These are phyloP conservation scores for Hemibates koningsi DNA, from an alignment of 2,113 vertebrate species.

Conservation along the genomic window DNA sequence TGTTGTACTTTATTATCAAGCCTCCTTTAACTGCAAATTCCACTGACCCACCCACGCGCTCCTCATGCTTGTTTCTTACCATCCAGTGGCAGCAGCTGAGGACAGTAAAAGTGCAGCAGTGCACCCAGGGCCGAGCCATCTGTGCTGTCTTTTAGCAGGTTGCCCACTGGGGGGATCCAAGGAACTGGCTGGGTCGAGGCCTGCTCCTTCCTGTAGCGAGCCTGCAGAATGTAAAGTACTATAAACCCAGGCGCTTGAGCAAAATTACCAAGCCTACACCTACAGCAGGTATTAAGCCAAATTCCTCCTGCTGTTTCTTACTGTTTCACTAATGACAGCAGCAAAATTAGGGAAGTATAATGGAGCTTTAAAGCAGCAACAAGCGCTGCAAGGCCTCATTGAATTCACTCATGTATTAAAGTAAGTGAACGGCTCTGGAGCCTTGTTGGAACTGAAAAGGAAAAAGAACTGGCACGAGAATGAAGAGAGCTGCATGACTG, in stretches of 20 bases:
- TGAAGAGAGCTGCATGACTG: neutral
- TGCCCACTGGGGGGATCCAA: slow-evolving; percentile 91
- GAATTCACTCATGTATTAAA: neutral
- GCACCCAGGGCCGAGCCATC: slow-evolving; percentile 88
- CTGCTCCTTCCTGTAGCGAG: slow-evolving; percentile 93
- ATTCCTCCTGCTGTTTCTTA: neutral
- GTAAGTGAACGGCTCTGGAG: neutral
- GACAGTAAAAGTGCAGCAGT: slow-evolving; percentile 96
- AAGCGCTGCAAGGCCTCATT: neutral
- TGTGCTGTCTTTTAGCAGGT: slow-evolving; percentile 89
- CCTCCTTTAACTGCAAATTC: neutral
- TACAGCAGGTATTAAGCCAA: neutral
- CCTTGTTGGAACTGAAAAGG: neutral
- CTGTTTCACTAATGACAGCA: neutral
- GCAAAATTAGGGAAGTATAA: neutral
- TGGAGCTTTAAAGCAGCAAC: neutral
- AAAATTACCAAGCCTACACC: neutral
- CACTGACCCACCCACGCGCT: neutral
- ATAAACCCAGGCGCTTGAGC: neutral
- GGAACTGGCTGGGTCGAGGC: slow-evolving; percentile 78
- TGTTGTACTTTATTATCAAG: neutral
- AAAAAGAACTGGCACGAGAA: neutral
- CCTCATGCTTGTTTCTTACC: slow-evolving; percentile 59
- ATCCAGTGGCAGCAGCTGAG: slow-evolving; percentile 80
- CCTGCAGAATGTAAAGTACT: slow-evolving; percentile 59